Evolutionary conservation across 2,888 invertebrate genomes (phyloP), one percentile per base, ranked within the genome.

Genomic region (Baronia brevicornis): DNA sequence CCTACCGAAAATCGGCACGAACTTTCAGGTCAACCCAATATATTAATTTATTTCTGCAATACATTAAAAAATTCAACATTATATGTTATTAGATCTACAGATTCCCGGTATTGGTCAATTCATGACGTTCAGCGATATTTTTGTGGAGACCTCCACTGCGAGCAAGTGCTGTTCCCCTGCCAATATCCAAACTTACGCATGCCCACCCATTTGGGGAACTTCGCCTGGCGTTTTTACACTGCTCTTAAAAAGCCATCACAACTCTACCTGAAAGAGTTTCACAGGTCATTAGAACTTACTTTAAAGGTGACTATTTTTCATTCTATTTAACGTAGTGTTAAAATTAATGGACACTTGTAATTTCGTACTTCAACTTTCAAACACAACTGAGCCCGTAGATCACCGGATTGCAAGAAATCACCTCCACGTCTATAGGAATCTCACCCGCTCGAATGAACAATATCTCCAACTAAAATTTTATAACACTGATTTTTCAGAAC

Each of bases 101-200:
- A 75, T 22, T 48, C 67, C 0, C 54, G 62, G 0, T 74, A 66
- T 47, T 79, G 77, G 78, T 60, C 64, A 2, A 77, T 80, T 10
- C 62, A 70, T 29, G 73, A 79, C 27, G 75, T 69, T 3, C 78
- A 78, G 34, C 63, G 80, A 0, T 80, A 79, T 37, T 67, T 65
- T 32, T 25, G 54, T 4, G 67, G 67, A 2, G 59, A 68, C 1
- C 22, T 65, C 17, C 80, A 82, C 37, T 82, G 82, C 39, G 74
- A 75, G 29, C 38, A 65, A 39, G 60, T 69, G 2, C 44, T 79
- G 4, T 78, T 75, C 40, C 62, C 74, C 0, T 70, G 59, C 37
- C 78, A 80, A 40, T 79, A 80, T 30, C 80, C 80, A 0, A 72
- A 69, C 44, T 42, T 73, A 18, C 53, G 57, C 10, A 43, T 78